Conservation (phyloP, 1,140 invertebrate genomes). For the Euborellia annulipes region DNA sequence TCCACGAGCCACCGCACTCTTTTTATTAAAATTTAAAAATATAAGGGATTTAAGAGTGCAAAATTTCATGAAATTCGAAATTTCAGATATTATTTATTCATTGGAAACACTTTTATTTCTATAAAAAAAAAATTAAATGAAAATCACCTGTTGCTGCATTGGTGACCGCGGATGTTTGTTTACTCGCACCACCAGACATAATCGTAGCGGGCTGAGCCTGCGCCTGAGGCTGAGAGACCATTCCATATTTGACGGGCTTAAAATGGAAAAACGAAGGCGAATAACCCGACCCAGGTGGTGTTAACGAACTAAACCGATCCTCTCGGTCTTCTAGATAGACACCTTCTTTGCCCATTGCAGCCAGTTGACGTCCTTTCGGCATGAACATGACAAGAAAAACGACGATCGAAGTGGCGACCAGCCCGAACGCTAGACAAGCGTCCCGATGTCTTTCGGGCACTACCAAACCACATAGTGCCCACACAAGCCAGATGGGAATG, state of each 20-base stretch:
- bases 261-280: slow-evolving; percentile 84
- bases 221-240: slow-evolving; percentile 1
- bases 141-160: too few relatives aligned
- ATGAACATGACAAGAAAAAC: slow-evolving; percentile 88
- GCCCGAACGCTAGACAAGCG: slow-evolving; percentile 72
- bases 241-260: slow-evolving; percentile 54
- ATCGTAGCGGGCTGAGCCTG: neutral
- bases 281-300: slow-evolving; percentile 60
- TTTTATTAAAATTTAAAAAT: too few relatives aligned
- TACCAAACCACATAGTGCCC: slow-evolving; percentile 56
- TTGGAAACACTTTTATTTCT: slow-evolving; percentile 32
- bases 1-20: too few relatives aligned
- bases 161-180: slow-evolving; percentile 27
- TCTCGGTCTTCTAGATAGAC: slow-evolving; percentile 62
- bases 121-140: slow-evolving; percentile 16
- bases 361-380: slow-evolving; percentile 79
- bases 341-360: slow-evolving; percentile 69
- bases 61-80: too few relatives aligned
- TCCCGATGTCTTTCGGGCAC: slow-evolving; percentile 62
- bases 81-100: too few relatives aligned
- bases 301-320: slow-evolving; percentile 56
- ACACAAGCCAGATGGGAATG: slow-evolving; percentile 74
- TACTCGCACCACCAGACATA: neutral
- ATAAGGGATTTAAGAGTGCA: too few relatives aligned
- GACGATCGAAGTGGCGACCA: slow-evolving; percentile 62